Evolutionary conservation across 2,113 vertebrate species (phyloP), one percentile per base, ranked within the genome.

Genomic region (Pimephales promelas): DNA sequence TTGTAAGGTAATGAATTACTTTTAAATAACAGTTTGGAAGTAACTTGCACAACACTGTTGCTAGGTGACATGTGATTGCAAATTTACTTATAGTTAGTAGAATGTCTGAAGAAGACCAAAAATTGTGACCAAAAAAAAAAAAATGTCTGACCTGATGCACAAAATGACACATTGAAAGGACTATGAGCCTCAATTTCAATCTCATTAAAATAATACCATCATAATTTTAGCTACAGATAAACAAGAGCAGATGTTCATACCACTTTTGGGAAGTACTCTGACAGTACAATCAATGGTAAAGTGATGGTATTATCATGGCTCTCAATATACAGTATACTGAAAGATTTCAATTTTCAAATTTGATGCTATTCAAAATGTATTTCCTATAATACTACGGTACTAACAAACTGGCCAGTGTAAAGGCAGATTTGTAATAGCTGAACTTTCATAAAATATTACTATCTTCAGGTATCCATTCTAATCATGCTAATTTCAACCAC

Each of bases 381-480:
- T 62, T 62, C 13, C 2, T 22, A 62, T 62, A 62, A 28, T 28
- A 28, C 5, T 5, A 14, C 2, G 11, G 59, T 62, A 7, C 57
- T 26, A 26, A 13, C 4, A 26, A 61, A 57, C 9, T 45, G 43
- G 43, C 43, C 43, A n/a, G n/a, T n/a, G n/a, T n/a, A n/a, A n/a
- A n/a, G n/a, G n/a, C n/a, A n/a, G n/a, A n/a, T n/a, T n/a, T n/a
- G n/a, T n/a, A n/a, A 28, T 77, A 5, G 20, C 13, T 57, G 13
- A 77, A 77, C 22, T 57, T 57, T 77, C 22, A 77, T 57, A 40
- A 56, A 77, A 4, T 24, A 57, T 76, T 57, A 57, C 11, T 40
- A 40, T 11, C 20, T 40, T 57, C 1, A n/a, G 20, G 31, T 76
- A 24, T 52, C 8, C 26, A 74, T 49, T 49, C 14, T 56, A 28